A percentile compares a stretch with the other conserved stretches of the same genome.
phyloP scores from a whole-genome alignment of 2,888 invertebrate species.

The Drosophila austrosaltans region DNA sequence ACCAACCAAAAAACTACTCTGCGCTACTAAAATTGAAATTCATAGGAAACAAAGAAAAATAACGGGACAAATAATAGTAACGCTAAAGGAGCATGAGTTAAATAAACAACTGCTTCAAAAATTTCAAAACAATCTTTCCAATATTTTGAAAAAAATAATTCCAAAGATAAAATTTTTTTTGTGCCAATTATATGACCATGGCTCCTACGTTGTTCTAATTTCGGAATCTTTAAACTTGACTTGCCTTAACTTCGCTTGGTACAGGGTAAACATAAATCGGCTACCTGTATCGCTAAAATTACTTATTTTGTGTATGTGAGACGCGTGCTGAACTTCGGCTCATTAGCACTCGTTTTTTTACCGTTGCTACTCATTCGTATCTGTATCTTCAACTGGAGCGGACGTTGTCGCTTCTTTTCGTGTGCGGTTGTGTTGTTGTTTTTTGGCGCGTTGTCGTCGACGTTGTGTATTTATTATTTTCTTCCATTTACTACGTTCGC shows the following conservation, averaged over 20 bases:
- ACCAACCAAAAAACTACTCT: too few species aligned
- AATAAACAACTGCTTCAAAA: too few species aligned
- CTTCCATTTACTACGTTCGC: constrained; percentile 55
- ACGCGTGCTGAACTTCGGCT: constrained; percentile 43
- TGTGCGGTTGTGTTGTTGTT: constrained; percentile 41
- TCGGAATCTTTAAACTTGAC: too few species aligned
- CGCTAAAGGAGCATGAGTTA: too few species aligned
- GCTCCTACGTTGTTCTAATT: background rate
- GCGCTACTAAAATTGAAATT: too few species aligned
- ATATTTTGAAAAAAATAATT: too few species aligned
- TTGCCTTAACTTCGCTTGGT: too few species aligned
- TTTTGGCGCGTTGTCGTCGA: constrained; percentile 38
- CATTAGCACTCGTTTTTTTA: constrained; percentile 50
- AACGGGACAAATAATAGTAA: too few species aligned
- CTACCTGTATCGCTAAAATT: background rate
- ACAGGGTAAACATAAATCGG: background rate
- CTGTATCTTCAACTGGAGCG: constrained; percentile 67
- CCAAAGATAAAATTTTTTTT: too few species aligned
- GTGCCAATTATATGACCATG: too few species aligned
- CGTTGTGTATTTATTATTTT: constrained; percentile 54
- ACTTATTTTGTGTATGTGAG: background rate
- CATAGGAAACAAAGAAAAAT: too few species aligned
- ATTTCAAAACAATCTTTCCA: too few species aligned
- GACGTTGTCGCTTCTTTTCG: constrained; percentile 60
- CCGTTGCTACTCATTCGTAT: constrained; percentile 70